phyloP scores from a whole-genome alignment of 2,113 vertebrate species.

The Otolemur garnettii region DNA sequence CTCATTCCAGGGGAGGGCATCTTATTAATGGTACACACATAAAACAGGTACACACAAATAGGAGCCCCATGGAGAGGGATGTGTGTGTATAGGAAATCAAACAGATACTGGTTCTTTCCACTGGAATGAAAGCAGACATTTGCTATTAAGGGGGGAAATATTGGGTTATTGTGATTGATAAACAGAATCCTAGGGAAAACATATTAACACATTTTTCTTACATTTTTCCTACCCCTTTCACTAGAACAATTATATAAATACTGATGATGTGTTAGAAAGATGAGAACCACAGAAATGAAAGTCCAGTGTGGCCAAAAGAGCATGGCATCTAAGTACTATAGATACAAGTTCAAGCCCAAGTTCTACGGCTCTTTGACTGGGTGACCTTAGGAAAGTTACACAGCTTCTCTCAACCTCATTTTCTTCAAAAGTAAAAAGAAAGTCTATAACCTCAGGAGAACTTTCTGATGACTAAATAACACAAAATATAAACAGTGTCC shows the following conservation, averaged over 20 bases:
- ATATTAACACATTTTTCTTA: not conserved
- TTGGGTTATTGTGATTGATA: conserved; percentile 12
- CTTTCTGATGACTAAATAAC: not conserved
- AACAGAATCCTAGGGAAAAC: conserved; percentile 7
- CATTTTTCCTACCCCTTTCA: not conserved
- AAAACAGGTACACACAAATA: not conserved
- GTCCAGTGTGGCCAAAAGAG: not conserved
- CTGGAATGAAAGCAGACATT: conserved; percentile 47
- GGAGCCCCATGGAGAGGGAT: not conserved
- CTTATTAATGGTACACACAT: not conserved
- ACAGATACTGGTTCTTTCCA: not conserved
- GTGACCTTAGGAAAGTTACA: not conserved
- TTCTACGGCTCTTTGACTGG: not conserved
- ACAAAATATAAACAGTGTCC: not conserved
- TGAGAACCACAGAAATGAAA: not conserved
- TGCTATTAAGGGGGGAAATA: conserved; percentile 33
- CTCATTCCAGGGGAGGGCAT: not conserved
- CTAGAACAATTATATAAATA: not conserved
- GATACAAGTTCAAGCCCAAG: not conserved
- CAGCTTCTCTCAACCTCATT: conserved; percentile 4
- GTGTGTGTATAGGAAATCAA: not conserved
- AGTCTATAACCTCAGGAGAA: not conserved
- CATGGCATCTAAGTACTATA: not conserved
- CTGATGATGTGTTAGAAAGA: conserved; percentile 27
- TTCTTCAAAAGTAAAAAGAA: conserved; percentile 16